Conservation (phyloP, 2,797 vertebrate species). For the Danio jaintianensis region DNA sequence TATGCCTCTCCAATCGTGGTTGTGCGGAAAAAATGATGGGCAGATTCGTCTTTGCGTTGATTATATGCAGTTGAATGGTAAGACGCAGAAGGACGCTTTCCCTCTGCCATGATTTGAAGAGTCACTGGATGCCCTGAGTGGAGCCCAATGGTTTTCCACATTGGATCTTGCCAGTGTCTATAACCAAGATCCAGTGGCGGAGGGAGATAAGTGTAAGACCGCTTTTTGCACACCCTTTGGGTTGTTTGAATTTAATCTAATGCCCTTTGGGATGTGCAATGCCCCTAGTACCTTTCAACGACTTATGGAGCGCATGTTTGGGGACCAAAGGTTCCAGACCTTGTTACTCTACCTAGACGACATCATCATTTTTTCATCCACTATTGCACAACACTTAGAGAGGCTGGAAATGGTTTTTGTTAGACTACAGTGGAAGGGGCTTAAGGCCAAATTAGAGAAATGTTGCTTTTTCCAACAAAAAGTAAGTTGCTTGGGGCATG, state of each 20-base stretch:
- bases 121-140: neutral
- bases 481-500: neutral
- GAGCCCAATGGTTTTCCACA: neutral
- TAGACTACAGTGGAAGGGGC: neutral
- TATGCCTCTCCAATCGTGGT: too few relatives aligned
- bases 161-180: conserved; percentile 13
- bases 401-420: too few relatives aligned
- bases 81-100: neutral
- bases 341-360: neutral
- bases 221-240: conserved; percentile 9
- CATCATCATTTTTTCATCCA: neutral
- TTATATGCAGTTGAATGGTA: neutral
- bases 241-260: neutral
- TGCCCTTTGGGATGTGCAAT: conserved; percentile 28
- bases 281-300: too few relatives aligned
- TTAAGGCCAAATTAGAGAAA: neutral
- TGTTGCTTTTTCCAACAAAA: neutral
- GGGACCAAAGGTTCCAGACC: neutral
- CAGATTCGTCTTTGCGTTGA: too few relatives aligned
- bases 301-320: neutral
- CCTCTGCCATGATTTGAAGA: neutral
- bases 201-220: neutral
- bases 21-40: too few relatives aligned
- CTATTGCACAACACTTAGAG: neutral
- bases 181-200: neutral